phyloP scores from a whole-genome alignment of 92 coral and sea anemone species.

The Phymanthus crucifer region DNA sequence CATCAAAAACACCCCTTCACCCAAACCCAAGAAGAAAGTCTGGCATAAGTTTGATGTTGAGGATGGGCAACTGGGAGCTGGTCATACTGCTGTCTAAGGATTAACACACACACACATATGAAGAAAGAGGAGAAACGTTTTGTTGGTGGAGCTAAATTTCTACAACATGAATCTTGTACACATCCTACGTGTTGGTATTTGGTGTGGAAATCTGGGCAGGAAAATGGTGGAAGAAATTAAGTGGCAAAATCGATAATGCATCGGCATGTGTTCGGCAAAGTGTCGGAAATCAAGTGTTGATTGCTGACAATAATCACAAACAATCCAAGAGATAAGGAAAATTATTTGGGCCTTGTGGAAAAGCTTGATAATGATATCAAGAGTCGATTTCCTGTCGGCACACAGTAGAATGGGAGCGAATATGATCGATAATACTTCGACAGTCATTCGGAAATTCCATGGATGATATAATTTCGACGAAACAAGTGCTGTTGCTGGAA shows the following conservation, averaged over 20 bases:
- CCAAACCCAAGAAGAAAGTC: slow-evolving; percentile 58
- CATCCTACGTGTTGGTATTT: neutral
- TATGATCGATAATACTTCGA: neutral
- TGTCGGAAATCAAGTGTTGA: neutral
- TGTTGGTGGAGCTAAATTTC: neutral
- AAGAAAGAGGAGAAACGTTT: too few relatives aligned
- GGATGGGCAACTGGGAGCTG: slow-evolving; percentile 44
- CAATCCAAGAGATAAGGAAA: neutral
- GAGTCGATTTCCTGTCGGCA: neutral
- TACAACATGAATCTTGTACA: neutral
- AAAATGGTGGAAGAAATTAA: neutral
- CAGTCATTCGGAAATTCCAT: neutral
- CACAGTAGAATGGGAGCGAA: neutral
- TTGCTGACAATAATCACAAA: neutral
- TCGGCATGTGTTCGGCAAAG: neutral
- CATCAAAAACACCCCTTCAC: slow-evolving; percentile 57
- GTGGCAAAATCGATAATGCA: neutral
- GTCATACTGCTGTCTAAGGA: slow-evolving; percentile 53
- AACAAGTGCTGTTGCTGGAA: neutral
- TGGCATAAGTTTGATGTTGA: slow-evolving; percentile 70
- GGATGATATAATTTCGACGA: neutral
- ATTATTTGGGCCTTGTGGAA: neutral
- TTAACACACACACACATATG: neutral
- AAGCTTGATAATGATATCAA: neutral
- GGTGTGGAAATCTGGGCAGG: neutral